Evolutionary conservation across 2,113 vertebrate genomes (phyloP).

Genomic region (Triplophysa rosa): DNA sequence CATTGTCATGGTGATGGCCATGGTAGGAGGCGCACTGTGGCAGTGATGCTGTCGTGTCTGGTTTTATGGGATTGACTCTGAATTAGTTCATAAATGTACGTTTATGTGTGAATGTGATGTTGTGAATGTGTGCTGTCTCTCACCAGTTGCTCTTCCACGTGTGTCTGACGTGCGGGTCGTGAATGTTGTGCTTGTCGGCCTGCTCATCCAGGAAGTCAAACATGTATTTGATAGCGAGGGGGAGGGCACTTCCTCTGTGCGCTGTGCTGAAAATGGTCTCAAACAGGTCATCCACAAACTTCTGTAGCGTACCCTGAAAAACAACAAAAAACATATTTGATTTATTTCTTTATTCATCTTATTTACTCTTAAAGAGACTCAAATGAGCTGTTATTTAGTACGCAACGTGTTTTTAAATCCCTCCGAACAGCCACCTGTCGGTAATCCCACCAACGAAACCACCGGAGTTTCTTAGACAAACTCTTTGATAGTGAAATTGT

Average conservation of each 20-base stretch:
- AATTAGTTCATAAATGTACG: no score
- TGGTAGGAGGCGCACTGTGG: constrained; percentile 53
- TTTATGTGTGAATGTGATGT: background rate
- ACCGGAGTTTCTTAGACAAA: constrained; percentile 55
- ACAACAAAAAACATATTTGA: background rate
- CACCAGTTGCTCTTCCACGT: constrained; percentile 99
- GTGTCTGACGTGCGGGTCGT: constrained; percentile 94
- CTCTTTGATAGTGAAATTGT: constrained; percentile 70
- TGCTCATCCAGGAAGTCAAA: constrained; percentile 99
- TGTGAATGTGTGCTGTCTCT: constrained; percentile 59
- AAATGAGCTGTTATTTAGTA: no score
- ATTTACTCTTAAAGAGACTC: background rate
- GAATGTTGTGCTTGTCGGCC: constrained; percentile 94
- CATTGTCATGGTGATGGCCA: constrained; percentile 61
- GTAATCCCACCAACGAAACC: constrained; percentile 8
- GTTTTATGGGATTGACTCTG: constrained; percentile 62
- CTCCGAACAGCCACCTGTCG: constrained; percentile 1
- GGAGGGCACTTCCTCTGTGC: constrained; percentile 92
- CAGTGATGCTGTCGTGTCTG: constrained; percentile 57
- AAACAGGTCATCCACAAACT: constrained; percentile 97
- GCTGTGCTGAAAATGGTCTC: constrained; percentile 99
- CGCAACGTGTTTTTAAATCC: background rate
- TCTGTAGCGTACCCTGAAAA: constrained; percentile 92
- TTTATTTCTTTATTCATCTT: no score
- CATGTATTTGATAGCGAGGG: constrained; percentile 99